These are phyloP conservation scores for Gallinago stenura DNA, from an alignment of 2,797 vertebrate species.

Conservation along the genomic window DNA sequence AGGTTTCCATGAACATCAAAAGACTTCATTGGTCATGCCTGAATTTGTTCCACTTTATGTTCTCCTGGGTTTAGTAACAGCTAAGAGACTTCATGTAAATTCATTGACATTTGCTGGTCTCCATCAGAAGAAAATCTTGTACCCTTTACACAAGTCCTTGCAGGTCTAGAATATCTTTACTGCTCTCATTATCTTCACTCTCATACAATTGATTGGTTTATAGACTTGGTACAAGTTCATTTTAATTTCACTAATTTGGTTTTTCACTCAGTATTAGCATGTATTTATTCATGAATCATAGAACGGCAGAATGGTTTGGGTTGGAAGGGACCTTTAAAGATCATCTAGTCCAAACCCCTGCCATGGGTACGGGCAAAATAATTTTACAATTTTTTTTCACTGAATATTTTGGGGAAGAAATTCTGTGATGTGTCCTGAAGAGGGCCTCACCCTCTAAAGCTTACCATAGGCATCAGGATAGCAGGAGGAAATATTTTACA, in stretches of 20 bases:
- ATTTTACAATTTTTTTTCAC: background rate
- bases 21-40: background rate
- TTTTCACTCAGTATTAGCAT: background rate
- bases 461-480: background rate
- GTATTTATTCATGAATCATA: background rate
- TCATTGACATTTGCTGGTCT: background rate
- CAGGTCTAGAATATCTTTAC: background rate
- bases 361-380: background rate
- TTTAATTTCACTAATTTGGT: background rate
- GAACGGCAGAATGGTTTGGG: background rate
- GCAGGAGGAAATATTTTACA: background rate
- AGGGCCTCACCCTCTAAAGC: background rate
- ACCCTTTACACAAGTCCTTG: background rate
- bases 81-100: background rate
- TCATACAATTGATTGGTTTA: background rate
- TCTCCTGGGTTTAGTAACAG: conserved; percentile 6
- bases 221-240: background rate
- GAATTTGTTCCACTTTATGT: conserved; percentile 15
- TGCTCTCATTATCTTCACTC: background rate
- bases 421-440: background rate
- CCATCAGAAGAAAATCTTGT: background rate
- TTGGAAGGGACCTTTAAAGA: background rate
- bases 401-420: background rate
- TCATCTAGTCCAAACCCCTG: background rate
- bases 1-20: conserved; percentile 18